Evolutionary conservation across 2,797 vertebrate genomes (phyloP).

Genomic region (Helostoma temminkii): DNA sequence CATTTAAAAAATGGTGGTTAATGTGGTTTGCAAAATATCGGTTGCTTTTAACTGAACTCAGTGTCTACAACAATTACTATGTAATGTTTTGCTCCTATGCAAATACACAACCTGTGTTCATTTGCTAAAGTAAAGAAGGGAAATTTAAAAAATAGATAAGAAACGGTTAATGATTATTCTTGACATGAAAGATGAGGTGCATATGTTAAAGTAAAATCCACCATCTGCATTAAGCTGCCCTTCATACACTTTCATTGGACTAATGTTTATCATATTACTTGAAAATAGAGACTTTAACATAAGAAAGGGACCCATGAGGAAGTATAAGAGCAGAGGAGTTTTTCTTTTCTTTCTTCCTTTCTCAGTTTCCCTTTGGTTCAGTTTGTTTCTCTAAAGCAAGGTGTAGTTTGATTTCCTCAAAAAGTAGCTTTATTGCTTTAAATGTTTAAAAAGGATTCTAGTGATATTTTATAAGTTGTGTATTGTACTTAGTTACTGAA

Average conservation of each 20-base stretch:
- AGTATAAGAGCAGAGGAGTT: conserved; percentile 23
- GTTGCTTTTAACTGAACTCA: too few species aligned
- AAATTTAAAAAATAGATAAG: conserved; percentile 1
- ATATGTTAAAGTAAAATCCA: background rate
- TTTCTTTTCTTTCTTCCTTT: too few species aligned
- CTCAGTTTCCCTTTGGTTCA: background rate
- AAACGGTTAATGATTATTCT: background rate
- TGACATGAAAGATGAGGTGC: background rate
- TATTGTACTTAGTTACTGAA: background rate
- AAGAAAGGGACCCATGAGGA: conserved; percentile 16
- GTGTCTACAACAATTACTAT: too few species aligned
- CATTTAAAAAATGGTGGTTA: too few species aligned
- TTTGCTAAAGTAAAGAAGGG: conserved; percentile 5
- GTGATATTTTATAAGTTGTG: background rate
- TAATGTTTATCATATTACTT: background rate
- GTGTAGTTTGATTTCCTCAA: background rate
- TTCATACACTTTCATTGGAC: background rate
- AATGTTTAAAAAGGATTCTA: background rate
- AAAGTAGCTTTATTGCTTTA: background rate
- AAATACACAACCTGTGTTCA: conserved; percentile 10
- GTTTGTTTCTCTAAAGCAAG: background rate
- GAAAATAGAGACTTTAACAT: conserved; percentile 35
- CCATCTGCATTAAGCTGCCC: background rate
- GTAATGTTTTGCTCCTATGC: background rate
- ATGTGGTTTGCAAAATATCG: too few species aligned